phyloP scores from a whole-genome alignment of 2,888 invertebrate species.

The Alloplasta piceator region DNA sequence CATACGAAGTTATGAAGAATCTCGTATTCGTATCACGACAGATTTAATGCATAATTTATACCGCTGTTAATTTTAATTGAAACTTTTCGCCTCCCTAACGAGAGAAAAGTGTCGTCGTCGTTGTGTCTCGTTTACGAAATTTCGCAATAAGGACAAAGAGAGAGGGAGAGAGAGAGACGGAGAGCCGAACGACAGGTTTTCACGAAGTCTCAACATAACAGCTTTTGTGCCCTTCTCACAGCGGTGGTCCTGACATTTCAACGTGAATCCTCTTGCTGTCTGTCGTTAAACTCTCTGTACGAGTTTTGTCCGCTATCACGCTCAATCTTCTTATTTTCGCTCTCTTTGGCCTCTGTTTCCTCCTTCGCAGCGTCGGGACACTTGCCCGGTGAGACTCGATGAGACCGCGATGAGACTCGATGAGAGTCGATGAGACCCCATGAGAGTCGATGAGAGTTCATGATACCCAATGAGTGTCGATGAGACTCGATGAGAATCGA shows the following conservation, averaged over 20 bases:
- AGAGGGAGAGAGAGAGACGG: constrained; percentile 2
- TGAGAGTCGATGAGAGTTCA: too few species aligned
- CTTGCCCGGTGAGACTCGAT: too few species aligned
- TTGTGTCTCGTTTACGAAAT: constrained; percentile 6
- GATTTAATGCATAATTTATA: constrained; percentile 43
- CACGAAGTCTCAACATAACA: constrained; percentile 39
- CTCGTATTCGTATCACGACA: constrained; percentile 7
- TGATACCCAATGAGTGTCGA: too few species aligned
- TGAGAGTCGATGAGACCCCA: too few species aligned
- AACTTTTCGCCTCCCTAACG: constrained; percentile 45
- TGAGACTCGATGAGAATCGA: too few species aligned
- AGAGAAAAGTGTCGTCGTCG: constrained; percentile 57
- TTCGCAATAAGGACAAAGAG: neutral
- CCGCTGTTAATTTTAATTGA: constrained; percentile 50
- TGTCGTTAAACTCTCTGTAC: constrained; percentile 51
- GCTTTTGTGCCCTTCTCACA: constrained; percentile 43
- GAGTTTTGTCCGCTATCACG: too few species aligned
- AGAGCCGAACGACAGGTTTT: constrained; percentile 46
- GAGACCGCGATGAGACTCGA: too few species aligned
- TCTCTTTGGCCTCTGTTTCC: too few species aligned
- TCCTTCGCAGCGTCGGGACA: too few species aligned
- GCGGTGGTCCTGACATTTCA: constrained; percentile 59
- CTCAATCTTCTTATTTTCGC: too few species aligned
- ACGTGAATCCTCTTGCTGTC: constrained; percentile 21
- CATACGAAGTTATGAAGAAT: neutral